Evolutionary conservation across 2,113 vertebrate genomes (phyloP).

Genomic region (Leptosomus discolor): DNA sequence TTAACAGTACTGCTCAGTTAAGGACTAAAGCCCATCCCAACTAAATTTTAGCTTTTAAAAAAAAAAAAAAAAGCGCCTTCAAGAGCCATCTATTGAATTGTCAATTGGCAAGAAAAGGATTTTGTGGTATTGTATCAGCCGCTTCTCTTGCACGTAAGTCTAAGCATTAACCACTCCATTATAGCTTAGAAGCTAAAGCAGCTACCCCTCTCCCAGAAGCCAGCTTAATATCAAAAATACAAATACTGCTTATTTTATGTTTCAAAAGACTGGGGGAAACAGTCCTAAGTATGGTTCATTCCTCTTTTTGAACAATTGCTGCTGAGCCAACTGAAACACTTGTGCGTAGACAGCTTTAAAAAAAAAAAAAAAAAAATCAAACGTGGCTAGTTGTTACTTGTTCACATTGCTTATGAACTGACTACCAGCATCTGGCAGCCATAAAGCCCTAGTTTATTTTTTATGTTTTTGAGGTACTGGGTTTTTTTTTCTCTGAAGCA

Average conservation of each 20-base stretch:
- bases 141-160: neutral
- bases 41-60: neutral
- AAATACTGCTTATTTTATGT: neutral
- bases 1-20: neutral
- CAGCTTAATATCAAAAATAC: neutral
- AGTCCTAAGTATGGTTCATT: neutral
- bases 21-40: neutral
- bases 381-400: conserved; percentile 15
- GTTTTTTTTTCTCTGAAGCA: conserved; percentile 60
- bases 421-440: conserved; percentile 41
- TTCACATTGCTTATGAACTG: conserved; percentile 60
- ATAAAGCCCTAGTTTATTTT: conserved; percentile 58
- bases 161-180: neutral
- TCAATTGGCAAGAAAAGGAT: neutral
- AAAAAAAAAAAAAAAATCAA: neutral
- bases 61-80: neutral
- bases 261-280: neutral
- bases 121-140: neutral
- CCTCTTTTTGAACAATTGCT: neutral
- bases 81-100: neutral
- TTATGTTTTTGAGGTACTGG: conserved; percentile 76
- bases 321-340: neutral
- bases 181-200: neutral
- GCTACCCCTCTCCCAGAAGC: neutral
- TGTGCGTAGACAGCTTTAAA: conserved; percentile 46